A percentile compares a stretch with the other conserved stretches of the same genome.
phyloP scores from a whole-genome alignment of 1,140 invertebrate genomes.

The Bemisia tabaci region DNA sequence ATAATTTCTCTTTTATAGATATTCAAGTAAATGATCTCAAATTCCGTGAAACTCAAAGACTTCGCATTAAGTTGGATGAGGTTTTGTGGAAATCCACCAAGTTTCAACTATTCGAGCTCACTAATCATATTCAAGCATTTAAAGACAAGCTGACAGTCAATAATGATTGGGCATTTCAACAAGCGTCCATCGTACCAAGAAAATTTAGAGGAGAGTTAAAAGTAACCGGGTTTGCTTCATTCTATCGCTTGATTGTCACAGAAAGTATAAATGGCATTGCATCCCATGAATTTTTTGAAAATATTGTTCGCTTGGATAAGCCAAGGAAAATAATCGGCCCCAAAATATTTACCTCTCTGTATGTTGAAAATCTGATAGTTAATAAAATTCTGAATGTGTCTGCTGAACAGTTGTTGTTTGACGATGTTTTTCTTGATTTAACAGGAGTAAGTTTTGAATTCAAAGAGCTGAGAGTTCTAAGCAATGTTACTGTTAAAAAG shows the following conservation, averaged over 20 bases:
- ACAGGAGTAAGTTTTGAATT: too few species aligned
- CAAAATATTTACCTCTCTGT: background rate
- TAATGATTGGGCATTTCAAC: background rate
- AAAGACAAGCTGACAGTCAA: background rate
- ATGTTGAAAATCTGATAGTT: background rate
- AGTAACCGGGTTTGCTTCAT: background rate
- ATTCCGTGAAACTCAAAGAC: background rate
- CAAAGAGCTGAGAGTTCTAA: background rate
- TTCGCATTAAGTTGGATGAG: background rate
- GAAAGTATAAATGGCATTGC: background rate
- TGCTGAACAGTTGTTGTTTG: background rate
- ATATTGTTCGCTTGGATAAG: background rate
- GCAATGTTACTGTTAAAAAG: background rate
- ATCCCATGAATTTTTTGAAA: background rate
- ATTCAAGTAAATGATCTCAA: background rate
- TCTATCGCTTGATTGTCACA: background rate
- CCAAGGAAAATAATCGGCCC: background rate
- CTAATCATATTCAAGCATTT: background rate
- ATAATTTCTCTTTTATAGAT: background rate
- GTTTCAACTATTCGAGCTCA: background rate
- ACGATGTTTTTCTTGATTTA: constrained; percentile 1
- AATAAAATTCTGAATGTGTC: background rate
- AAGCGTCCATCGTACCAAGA: background rate
- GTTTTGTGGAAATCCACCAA: background rate
- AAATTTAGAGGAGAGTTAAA: background rate